These are phyloP conservation scores for Ochotona curzoniae DNA, from an alignment of 2,113 vertebrate genomes.

Conservation along the genomic window DNA sequence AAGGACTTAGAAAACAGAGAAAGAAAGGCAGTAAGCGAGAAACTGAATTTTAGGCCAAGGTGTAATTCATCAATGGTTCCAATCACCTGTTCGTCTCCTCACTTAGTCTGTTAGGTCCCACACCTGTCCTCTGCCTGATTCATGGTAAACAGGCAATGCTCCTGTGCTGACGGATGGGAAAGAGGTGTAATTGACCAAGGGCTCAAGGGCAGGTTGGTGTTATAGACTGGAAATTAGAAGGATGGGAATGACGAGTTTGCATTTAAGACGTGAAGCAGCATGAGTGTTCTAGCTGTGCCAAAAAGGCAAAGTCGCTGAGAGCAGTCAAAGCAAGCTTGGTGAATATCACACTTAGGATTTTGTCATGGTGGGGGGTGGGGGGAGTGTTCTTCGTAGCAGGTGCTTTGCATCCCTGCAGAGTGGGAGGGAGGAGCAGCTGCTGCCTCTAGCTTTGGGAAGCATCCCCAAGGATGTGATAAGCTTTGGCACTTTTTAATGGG, in stretches of 20 bases:
- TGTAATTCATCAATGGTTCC: not conserved
- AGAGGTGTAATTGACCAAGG: not conserved
- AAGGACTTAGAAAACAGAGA: not conserved
- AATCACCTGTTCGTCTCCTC: not conserved
- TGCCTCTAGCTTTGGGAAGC: no score
- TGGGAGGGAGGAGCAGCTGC: no score
- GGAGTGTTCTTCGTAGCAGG: no score
- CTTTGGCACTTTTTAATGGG: no score
- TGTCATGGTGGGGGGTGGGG: no score
- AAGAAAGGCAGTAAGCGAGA: not conserved
- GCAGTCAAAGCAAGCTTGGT: no score
- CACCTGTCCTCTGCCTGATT: not conserved
- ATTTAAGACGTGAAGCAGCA: not conserved
- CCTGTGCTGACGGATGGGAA: not conserved
- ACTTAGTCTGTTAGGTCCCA: not conserved
- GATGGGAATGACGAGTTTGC: not conserved
- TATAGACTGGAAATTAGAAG: not conserved
- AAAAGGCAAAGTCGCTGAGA: no score
- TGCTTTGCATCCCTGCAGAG: no score
- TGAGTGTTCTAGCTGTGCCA: no score
- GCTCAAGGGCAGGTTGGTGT: fast-evolving
- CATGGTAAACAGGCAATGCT: not conserved
- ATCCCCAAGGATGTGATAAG: no score
- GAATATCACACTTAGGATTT: no score
- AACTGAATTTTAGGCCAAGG: not conserved